A percentile compares a stretch with the other conserved stretches of the same genome.
Evolutionary conservation across 2,797 vertebrate genomes (phyloP).

Genomic region (Loriculus beryllinus): DNA sequence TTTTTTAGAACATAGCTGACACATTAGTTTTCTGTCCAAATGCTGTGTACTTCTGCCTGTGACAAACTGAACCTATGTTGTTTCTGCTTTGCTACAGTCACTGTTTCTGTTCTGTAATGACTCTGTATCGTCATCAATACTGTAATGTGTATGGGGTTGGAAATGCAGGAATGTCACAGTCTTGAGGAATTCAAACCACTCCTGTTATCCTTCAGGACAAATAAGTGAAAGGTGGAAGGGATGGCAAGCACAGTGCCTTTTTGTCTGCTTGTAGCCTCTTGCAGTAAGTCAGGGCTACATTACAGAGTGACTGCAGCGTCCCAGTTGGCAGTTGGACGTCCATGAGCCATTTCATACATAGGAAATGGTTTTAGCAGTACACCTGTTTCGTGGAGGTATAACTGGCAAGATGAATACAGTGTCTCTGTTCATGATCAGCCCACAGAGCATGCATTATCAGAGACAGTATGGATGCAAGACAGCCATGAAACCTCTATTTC

Average conservation of each 20-base stretch:
- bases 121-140: fast-evolving
- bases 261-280: not conserved
- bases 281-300: not conserved
- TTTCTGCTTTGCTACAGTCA: not conserved
- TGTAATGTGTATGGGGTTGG: not conserved
- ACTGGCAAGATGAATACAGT: not conserved
- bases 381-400: not conserved
- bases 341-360: not conserved
- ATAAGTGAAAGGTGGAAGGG: not conserved
- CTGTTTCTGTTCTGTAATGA: not conserved
- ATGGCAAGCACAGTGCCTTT: not conserved
- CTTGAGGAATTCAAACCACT: not conserved
- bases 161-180: not conserved
- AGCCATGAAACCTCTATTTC: not conserved
- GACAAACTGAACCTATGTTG: not conserved
- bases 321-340: not conserved
- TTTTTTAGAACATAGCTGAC: not conserved
- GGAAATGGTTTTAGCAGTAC: not conserved
- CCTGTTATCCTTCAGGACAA: not conserved
- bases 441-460: not conserved
- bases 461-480: not conserved
- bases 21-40: not conserved
- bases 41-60: not conserved
- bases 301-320: not conserved
- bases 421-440: not conserved